phyloP scores from a whole-genome alignment of 2,113 vertebrate genomes.

The Proterorhinus semilunaris region DNA sequence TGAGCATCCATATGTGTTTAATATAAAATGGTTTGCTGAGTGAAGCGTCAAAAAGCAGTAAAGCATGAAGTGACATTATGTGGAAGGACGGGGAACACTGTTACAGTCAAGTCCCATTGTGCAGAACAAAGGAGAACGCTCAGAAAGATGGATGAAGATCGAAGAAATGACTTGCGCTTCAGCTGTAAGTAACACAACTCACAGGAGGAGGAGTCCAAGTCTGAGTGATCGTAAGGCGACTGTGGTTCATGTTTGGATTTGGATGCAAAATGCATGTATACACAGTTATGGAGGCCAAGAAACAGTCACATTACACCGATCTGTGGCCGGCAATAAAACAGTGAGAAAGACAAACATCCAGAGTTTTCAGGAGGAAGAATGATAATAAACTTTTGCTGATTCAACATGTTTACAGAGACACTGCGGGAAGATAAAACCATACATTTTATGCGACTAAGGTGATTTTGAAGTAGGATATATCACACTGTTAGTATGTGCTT shows the following conservation, averaged over 20 bases:
- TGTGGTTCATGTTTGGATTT: slow-evolving; percentile 20
- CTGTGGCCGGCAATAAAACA: slow-evolving; percentile 20
- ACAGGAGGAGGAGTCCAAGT: slow-evolving; percentile 13
- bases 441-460: not conserved
- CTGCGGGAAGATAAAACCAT: not conserved
- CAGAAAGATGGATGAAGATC: slow-evolving; percentile 45
- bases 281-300: slow-evolving; percentile 20
- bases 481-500: not conserved
- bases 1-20: slow-evolving; percentile 39
- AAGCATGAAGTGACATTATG: slow-evolving; percentile 47
- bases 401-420: not conserved
- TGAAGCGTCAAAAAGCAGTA: slow-evolving; percentile 38
- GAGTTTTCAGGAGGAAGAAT: not conserved
- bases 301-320: slow-evolving; percentile 12
- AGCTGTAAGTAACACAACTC: slow-evolving; percentile 26
- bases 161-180: slow-evolving; percentile 29
- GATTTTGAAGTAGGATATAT: not conserved
- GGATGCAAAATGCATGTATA: slow-evolving; percentile 27
- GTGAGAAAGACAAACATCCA: slow-evolving; percentile 17
- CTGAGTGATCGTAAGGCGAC: slow-evolving; percentile 26
- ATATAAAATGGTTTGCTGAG: slow-evolving; percentile 54
- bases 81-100: slow-evolving; percentile 52
- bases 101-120: slow-evolving; percentile 41
- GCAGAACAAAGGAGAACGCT: slow-evolving; percentile 47
- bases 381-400: not conserved